A percentile compares a stretch with the other conserved stretches of the same genome.
These are phyloP conservation scores for Neelides folsomi DNA, from an alignment of 2,888 invertebrate species.

Conservation along the genomic window DNA sequence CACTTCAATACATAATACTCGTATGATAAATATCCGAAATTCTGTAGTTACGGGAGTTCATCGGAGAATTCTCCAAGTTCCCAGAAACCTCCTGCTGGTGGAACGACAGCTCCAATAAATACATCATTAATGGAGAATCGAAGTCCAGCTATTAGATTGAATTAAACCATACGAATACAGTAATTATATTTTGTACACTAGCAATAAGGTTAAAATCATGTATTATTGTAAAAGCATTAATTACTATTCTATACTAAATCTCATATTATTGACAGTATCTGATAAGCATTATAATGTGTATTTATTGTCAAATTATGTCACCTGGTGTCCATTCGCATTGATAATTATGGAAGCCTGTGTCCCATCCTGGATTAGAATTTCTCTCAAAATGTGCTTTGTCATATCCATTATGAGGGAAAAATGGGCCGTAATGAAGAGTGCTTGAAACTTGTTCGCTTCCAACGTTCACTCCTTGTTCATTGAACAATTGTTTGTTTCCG, in stretches of 20 bases:
- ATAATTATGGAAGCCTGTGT: slow-evolving; percentile 50
- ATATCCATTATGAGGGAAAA: slow-evolving; percentile 45
- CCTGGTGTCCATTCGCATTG: slow-evolving; percentile 55
- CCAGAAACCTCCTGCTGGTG: slow-evolving; percentile 52
- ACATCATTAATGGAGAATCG: slow-evolving; percentile 39
- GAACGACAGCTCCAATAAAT: slow-evolving; percentile 43
- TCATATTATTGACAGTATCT: no score
- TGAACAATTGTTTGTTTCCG: slow-evolving; percentile 47
- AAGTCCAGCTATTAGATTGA: neutral
- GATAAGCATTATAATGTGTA: neutral
- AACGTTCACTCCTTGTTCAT: slow-evolving; percentile 39
- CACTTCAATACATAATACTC: no score
- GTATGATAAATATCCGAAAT: neutral
- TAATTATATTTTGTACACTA: neutral
- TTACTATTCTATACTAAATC: neutral
- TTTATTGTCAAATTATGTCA: slow-evolving; percentile 36
- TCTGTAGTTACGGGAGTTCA: slow-evolving; percentile 11
- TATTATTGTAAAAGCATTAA: neutral
- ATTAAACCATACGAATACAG: no score
- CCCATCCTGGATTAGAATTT: slow-evolving; percentile 35
- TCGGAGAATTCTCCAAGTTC: slow-evolving; percentile 45
- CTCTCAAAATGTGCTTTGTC: slow-evolving; percentile 42
- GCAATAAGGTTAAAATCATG: neutral
- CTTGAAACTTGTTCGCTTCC: slow-evolving; percentile 47
- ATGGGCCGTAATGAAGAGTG: slow-evolving; percentile 57